Evolutionary conservation across 2,888 invertebrate genomes (phyloP), one percentile per base, ranked within the genome.

Genomic region (Sturmia bella): DNA sequence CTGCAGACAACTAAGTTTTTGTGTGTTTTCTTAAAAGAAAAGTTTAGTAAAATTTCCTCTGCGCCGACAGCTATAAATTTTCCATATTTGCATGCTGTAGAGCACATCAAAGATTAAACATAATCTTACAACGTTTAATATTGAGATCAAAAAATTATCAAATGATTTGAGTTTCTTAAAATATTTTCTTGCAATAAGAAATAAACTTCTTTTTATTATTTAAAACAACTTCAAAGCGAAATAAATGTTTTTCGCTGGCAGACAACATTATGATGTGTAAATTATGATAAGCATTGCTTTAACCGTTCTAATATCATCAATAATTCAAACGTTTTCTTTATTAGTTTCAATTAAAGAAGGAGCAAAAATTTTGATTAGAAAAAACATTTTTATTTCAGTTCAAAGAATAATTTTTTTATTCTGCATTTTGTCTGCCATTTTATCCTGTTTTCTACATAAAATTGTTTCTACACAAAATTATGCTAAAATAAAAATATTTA

Each of bases 191-290:
- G n/a, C 13, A 48, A 24, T 24, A 13, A 64, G 1, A 39, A 19
- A 13, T 37, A 24, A 15, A 45, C 45, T 37, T 13, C 17, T 45
- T 32, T 59, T 72, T 66, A 48, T 48, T 43, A 48, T 64, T 69
- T 61, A 37, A 69, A 77, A 69, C 6, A 32, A 32, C 32, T 24
- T 56, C 43, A 32, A 63, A 45, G 15, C 19, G 17, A 57, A 74
- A 56, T 45, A 32, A 74, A 2, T 54, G 54, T 37, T 56, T 54
- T 45, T 32, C 41, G 69, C 19, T 24, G 54, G 19, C 61, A 37
- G 45, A 17, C 50, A 48, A 64, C 39, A 57, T 50, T 74, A 75
- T 80, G 74, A 80, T 41, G 69, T 80, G 69, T 70, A 75, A 80
- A 80, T 80, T 56, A 70, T 50, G 45, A 63, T 69, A n/a, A 37